Evolutionary conservation across 2,797 vertebrate species (phyloP).

Genomic region (Sebastes kiyomatsui): DNA sequence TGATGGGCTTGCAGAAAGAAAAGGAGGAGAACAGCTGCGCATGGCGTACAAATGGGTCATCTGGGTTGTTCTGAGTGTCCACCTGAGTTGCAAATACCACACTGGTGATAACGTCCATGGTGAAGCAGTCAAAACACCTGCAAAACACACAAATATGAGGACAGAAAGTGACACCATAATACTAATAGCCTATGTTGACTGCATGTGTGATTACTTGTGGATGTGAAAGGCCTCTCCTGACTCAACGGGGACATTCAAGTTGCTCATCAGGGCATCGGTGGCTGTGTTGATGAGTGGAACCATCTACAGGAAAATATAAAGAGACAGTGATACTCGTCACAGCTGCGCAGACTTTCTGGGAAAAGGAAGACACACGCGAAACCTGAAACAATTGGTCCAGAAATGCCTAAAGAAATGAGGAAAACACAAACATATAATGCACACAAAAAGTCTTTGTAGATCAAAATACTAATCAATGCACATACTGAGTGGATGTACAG

Average conservation of each 20-base stretch:
- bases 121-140: slow-evolving; percentile 83
- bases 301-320: slow-evolving; percentile 82
- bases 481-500: neutral
- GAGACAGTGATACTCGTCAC: neutral
- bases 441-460: neutral
- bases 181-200: accelerated
- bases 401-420: no score
- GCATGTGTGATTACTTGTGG: slow-evolving; percentile 83
- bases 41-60: slow-evolving; percentile 88
- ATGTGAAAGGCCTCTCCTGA: slow-evolving; percentile 89
- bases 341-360: neutral
- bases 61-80: slow-evolving; percentile 88
- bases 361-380: no score
- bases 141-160: neutral
- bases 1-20: slow-evolving; percentile 85
- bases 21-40: slow-evolving; percentile 87
- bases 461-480: neutral
- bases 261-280: slow-evolving; percentile 85
- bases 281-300: slow-evolving; percentile 89
- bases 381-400: no score
- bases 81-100: slow-evolving; percentile 90
- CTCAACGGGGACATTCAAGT: slow-evolving; percentile 84
- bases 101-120: slow-evolving; percentile 88
- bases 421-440: neutral
- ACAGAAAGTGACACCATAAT: neutral